Base-by-base conservation (phyloP, 2,797 vertebrate species). In the Pogonophryne albipinna region DNA sequence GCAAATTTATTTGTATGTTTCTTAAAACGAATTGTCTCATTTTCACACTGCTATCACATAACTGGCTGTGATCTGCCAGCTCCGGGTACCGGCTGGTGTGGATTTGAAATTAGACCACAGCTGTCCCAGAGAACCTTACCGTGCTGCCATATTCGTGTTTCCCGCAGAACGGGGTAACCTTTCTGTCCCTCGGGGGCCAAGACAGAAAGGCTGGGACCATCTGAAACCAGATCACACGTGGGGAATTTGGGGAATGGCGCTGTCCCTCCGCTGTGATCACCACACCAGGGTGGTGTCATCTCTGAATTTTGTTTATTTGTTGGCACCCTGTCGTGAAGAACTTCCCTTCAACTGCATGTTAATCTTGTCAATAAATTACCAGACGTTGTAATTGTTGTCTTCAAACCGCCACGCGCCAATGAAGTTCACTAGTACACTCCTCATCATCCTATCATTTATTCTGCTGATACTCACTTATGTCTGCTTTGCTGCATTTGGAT, bases 221-320 rank as follows among this genome's bases (percentile, higher is more conserved):
- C 92, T 91, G 93, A 95, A 89, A 94, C 90, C 86, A 45, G 85
- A 93, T 94, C 90, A 83, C 79, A 65, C 61, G 1, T 3, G 53
- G 70, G 94, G 92, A 95, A 95, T 95, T 90, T 73, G 63, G 88
- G 83, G 88, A 92, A 95, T 90, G 87, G 81, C 41, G 87, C 90
- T 82, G 89, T 93, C 91, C 84, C 84, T 83, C 82, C 82, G 79
- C 69, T 34, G 44, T 80, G 71, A 73, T 82, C 66, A 57, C 80
- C 68, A 82, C 15, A 65, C 50, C 3, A 87, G 85, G 82, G 85
- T 88, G 80, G 80, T 50, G 96, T 95, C 94, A 95, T 96, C 92
- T 95, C 93, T 95, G 94, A 96, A 97, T 96, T 97, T 95, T 96
- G 97, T 98, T 98, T 97, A 98, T 98, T 96, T 95, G 96, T 97